Base-by-base conservation (phyloP, 1,140 invertebrate genomes). In the Conus ventricosus region DNA sequence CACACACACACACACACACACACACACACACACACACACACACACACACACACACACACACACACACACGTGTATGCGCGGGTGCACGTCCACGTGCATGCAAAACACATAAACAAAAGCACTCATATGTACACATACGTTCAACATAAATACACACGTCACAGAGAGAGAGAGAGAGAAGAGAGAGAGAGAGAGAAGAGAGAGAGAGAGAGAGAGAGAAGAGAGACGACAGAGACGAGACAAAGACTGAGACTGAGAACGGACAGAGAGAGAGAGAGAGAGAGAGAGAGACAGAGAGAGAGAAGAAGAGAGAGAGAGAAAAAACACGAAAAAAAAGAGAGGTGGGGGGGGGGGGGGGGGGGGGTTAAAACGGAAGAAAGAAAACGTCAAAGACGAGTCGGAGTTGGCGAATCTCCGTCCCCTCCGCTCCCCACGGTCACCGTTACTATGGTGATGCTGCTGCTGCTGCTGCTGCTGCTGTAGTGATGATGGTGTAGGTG, bases 401-500 rank as follows among this genome's bases (percentile, higher is more conserved):
- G 39, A 4, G 25, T 39, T 0, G 25, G 76, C 25, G 39, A 39
- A 78, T n/a, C 6, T 13, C 11, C 25, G 8, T 1, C 55, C 83
- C 27, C 55, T 55, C 23, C 51, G 5, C 54, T 84, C 25, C 51
- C 57, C 83, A n/a, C 57, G 17, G 83, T 20, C 57, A 8, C 11
- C 39, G 17, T 84, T 17, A 6, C 10, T 15, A 6, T 67, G 20
- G 15, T 67, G 51, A 1, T 83, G 54, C 15, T 67, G 54, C 20
- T 85, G 20, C 3, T 54, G 20, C 8, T 75, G 63, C 84, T 85
- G 84, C 84, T 85, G 84, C 17, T 75, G 84, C 25, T 85, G 84
- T 20, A 15, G 11, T 54, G 63, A 39, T 75, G 27, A 10, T 54
- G 63, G 10, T 60, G 57, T 60, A 67, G 63, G 20, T 67, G 57